Conservation (phyloP, 2,113 vertebrate genomes). For the Takifugu flavidus region DNA sequence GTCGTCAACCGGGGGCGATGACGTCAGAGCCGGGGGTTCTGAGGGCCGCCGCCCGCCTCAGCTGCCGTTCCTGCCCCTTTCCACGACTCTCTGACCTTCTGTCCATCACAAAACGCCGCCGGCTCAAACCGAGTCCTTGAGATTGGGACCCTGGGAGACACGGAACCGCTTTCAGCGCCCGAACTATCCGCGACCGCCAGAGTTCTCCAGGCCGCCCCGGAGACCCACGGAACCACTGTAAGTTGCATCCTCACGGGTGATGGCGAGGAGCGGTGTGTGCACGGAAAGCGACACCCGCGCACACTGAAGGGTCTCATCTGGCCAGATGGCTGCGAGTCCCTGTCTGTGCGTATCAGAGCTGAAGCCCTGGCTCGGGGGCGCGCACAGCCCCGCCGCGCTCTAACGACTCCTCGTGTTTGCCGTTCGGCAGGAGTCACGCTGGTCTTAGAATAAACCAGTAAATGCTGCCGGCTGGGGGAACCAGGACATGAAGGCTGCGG, state of each 20-base stretch:
- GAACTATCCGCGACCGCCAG: slow-evolving; percentile 63
- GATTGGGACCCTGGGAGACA: slow-evolving; percentile 27
- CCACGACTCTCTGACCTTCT: slow-evolving; percentile 25
- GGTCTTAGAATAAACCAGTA: slow-evolving; percentile 4
- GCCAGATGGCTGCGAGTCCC: slow-evolving; percentile 57
- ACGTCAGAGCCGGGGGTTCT: too few relatives aligned
- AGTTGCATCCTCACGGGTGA: background rate
- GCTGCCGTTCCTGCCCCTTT: slow-evolving; percentile 1
- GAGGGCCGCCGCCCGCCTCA: background rate
- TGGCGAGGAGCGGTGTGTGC: background rate
- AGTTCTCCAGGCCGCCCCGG: slow-evolving; percentile 38
- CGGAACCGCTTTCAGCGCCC: slow-evolving; percentile 35
- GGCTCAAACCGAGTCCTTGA: slow-evolving; percentile 27
- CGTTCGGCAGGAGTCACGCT: slow-evolving; percentile 12
- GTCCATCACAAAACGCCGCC: slow-evolving; percentile 16
- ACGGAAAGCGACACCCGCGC: slow-evolving; percentile 12
- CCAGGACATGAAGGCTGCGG: slow-evolving; percentile 5
- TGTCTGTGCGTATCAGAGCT: slow-evolving; percentile 48
- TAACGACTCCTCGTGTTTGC: slow-evolving; percentile 18
- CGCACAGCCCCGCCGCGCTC: slow-evolving; percentile 40
- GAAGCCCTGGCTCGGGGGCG: slow-evolving; percentile 43
- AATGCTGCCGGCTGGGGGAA: background rate
- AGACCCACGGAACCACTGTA: slow-evolving; percentile 32
- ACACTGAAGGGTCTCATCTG: slow-evolving; percentile 44
- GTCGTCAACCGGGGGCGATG: background rate